A percentile compares a stretch with the other conserved stretches of the same genome.
Conservation (phyloP, 1,140 invertebrate species). For the Grapholita molesta region DNA sequence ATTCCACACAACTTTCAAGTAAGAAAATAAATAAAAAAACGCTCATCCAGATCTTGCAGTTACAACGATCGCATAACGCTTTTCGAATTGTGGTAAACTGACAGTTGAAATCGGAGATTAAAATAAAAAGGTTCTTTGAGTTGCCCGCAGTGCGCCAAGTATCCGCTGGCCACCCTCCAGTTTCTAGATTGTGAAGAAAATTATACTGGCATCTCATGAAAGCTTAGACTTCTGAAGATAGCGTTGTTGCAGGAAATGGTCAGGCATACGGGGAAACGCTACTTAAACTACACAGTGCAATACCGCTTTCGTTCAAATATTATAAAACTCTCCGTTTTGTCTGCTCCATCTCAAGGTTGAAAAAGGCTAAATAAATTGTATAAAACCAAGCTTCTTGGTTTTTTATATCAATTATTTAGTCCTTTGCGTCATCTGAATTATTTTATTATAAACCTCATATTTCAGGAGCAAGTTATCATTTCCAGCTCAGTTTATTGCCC, state of each 20-base stretch:
- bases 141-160: slow-evolving; percentile 57
- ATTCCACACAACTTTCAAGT: neutral
- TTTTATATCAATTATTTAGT: too few relatives aligned
- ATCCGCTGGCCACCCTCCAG: slow-evolving; percentile 64
- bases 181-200: slow-evolving; percentile 67
- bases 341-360: too few relatives aligned
- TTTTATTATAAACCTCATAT: too few relatives aligned
- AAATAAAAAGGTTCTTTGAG: slow-evolving; percentile 35
- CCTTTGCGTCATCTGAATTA: too few relatives aligned
- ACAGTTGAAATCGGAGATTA: slow-evolving; percentile 6
- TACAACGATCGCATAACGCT: neutral
- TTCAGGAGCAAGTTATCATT: slow-evolving; percentile 19
- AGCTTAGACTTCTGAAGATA: slow-evolving; percentile 28
- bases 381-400: too few relatives aligned
- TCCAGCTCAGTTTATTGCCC: slow-evolving; percentile 53
- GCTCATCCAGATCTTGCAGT: neutral
- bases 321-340: neutral
- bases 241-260: slow-evolving; percentile 2
- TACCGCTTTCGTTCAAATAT: neutral
- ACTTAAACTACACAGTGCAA: slow-evolving; percentile 2
- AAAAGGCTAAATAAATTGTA: slow-evolving; percentile 15
- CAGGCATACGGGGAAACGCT: neutral
- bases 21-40: neutral
- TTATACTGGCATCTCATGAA: slow-evolving; percentile 61
- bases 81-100: neutral